Evolutionary conservation across 2,888 invertebrate genomes (phyloP), one percentile per base, ranked within the genome.

Genomic region (Cactoblastis cactorum): DNA sequence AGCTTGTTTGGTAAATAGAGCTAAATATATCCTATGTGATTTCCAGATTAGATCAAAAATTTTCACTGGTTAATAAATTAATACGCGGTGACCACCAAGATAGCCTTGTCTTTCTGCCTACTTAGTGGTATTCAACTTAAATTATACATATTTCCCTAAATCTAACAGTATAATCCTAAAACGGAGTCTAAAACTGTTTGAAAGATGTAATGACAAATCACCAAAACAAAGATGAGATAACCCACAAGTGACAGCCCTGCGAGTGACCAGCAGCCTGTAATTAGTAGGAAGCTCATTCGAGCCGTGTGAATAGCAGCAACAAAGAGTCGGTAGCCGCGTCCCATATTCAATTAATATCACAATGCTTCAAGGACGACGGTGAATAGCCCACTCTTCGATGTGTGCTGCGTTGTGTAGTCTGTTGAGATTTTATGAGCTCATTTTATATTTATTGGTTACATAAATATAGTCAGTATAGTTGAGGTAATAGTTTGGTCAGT

Each of bases 281-380:
- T 86, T 84, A 85, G 76, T 75, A 74, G 72, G 77, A 81, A 80
- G 80, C 77, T 76, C 76, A 82, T 78, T 81, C 77, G 74, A 63
- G 60, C 68, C 69, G 70, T 72, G 67, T 83, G 79, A 80, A 79
- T 80, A 69, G 74, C 75, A 74, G 79, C 83, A 85, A 80, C 77
- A 72, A 74, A 70, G 37, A 17, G 72, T 70, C 81, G 65, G 84
- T 81, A 80, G 81, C 82, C 62, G 59, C 67, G 57, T 58, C 64
- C 73, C 63, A 71, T 73, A 82, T 81, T 83, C 79, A 83, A 79
- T 81, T 81, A 77, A 77, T 75, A 80, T 68, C 65, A 80, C 79
- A 80, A 80, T 76, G 60, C 65, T 47, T 52, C 61, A 49, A 56
- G 61, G 55, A 62, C 61, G 66, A 63, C 59, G 58, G 53, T 66